phyloP scores from a whole-genome alignment of 2,113 vertebrate species.

The Nothobranchius furzeri region DNA sequence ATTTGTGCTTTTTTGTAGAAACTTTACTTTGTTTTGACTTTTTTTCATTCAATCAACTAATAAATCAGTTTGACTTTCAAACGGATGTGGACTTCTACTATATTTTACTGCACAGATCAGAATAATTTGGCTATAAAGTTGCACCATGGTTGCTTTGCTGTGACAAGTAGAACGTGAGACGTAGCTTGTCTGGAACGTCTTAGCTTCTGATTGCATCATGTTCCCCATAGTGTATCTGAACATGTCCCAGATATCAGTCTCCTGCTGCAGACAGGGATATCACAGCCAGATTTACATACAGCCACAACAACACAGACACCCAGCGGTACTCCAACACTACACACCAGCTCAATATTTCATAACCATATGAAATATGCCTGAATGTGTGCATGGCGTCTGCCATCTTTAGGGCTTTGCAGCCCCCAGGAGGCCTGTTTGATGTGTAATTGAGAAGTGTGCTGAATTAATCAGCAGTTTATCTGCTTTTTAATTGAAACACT shows the following conservation, averaged over 20 bases:
- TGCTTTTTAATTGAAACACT: conserved; percentile 90
- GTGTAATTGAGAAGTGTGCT: conserved; percentile 97
- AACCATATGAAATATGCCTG: conserved; percentile 90
- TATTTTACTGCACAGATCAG: conserved; percentile 1
- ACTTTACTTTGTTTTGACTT: too few relatives aligned
- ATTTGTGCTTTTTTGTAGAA: too few relatives aligned
- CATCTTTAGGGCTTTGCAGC: conserved; percentile 82
- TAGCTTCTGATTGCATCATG: conserved; percentile 70
- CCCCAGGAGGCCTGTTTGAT: conserved; percentile 94
- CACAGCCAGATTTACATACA: conserved; percentile 70
- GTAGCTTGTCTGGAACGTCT: conserved; percentile 48
- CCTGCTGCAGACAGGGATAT: conserved; percentile 63
- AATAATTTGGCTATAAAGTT: conserved; percentile 39
- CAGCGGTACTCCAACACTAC: conserved; percentile 81
- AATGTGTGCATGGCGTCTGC: conserved; percentile 95
- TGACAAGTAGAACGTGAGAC: conserved; percentile 25
- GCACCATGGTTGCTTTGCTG: conserved; percentile 44
- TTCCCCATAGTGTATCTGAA: conserved; percentile 60
- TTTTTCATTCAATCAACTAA: too few relatives aligned
- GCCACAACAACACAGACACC: conserved; percentile 70
- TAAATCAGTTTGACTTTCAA: background rate
- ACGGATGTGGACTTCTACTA: conserved; percentile 7
- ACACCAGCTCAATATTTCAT: conserved; percentile 98
- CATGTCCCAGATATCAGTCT: conserved; percentile 74
- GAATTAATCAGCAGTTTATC: conserved; percentile 99